Conservation (phyloP, 2,888 invertebrate species). For the Molorchus minor region DNA sequence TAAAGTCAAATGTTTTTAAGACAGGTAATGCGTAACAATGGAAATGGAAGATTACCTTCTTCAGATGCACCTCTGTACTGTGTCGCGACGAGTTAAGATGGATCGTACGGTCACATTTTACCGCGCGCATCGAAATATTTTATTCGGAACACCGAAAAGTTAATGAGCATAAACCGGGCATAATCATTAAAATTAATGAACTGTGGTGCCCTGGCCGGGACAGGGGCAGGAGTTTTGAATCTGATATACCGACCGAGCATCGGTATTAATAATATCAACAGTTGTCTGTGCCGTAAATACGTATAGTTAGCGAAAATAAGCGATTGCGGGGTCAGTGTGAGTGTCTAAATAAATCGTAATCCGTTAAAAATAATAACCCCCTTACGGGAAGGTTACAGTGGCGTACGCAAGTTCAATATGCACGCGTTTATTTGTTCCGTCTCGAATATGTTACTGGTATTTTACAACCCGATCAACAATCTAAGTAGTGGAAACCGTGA, state of each 20-base stretch:
- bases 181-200: conserved; percentile 5
- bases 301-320: conserved; percentile 36
- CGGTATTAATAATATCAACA: conserved; percentile 35
- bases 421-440: too few relatives aligned
- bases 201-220: neutral
- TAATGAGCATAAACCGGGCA: neutral
- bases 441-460: too few relatives aligned
- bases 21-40: too few relatives aligned
- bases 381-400: too few relatives aligned
- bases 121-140: too few relatives aligned
- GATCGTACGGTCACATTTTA: too few relatives aligned
- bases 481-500: neutral
- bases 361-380: conserved; percentile 22
- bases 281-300: conserved; percentile 36
- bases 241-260: neutral
- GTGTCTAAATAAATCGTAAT: conserved; percentile 17
- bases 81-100: too few relatives aligned
- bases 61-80: too few relatives aligned
- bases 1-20: too few relatives aligned
- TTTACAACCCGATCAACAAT: conserved; percentile 15
- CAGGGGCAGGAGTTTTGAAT: neutral
- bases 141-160: neutral
- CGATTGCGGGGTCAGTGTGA: conserved; percentile 7
- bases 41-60: too few relatives aligned
- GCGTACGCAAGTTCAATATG: too few relatives aligned